Evolutionary conservation across 2,888 invertebrate species (phyloP).

Genomic region (Rhagium mordax): DNA sequence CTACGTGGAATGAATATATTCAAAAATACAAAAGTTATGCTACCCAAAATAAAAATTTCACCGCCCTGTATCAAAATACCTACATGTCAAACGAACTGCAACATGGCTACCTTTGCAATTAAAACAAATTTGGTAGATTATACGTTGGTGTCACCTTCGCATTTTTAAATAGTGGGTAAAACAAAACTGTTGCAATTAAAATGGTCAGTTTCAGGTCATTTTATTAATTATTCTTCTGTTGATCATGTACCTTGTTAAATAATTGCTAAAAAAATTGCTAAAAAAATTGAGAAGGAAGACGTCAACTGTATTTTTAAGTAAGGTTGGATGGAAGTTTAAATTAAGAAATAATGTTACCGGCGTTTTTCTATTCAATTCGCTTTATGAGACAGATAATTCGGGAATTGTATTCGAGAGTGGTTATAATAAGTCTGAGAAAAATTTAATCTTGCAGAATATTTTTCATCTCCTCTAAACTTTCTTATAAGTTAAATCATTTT

Average conservation of each 20-base stretch:
- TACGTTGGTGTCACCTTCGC: no score
- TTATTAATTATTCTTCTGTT: background rate
- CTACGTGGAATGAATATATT: no score
- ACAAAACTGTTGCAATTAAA: no score
- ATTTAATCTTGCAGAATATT: conserved; percentile 47
- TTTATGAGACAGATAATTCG: conserved; percentile 49
- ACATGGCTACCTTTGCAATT: no score
- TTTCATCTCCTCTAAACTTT: conserved; percentile 29
- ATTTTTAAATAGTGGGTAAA: no score
- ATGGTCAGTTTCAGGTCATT: no score
- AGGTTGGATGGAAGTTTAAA: conserved; percentile 21
- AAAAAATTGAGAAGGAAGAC: conserved; percentile 13
- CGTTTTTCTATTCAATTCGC: conserved; percentile 41
- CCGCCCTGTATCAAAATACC: no score
- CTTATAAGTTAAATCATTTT: conserved; percentile 25
- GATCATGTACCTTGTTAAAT: background rate
- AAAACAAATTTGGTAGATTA: no score
- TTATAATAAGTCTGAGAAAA: conserved; percentile 46
- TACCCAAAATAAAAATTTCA: no score
- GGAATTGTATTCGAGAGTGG: conserved; percentile 44
- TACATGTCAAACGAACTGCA: no score
- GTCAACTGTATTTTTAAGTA: conserved; percentile 11
- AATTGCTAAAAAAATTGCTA: background rate
- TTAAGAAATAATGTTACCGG: conserved; percentile 28
- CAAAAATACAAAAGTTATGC: no score